Conservation (phyloP, 2,888 invertebrate species). For the Eristalis intricaria region DNA sequence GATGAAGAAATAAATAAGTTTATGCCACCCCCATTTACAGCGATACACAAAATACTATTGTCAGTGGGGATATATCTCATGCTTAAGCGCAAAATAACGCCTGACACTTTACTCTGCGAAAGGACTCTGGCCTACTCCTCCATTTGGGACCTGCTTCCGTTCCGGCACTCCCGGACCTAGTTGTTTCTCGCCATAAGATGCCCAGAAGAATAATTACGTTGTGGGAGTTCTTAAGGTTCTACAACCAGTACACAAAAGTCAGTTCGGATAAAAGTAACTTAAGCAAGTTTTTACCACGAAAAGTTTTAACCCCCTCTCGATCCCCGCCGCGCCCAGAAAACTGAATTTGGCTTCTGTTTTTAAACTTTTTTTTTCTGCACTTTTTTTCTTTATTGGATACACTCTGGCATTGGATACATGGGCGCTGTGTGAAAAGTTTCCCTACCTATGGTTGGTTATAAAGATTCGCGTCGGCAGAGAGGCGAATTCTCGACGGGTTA, state of each 20-base stretch:
- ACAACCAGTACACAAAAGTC: constrained; percentile 18
- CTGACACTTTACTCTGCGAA: constrained; percentile 22
- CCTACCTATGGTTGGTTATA: background rate
- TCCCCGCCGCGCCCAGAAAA: background rate
- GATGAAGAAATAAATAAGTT: background rate
- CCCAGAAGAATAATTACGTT: constrained; percentile 35
- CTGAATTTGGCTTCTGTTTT: constrained; percentile 21
- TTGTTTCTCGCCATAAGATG: constrained; percentile 8
- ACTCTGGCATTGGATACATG: constrained; percentile 23
- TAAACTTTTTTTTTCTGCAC: background rate
- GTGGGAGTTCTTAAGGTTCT: constrained; percentile 24
- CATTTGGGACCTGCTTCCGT: background rate
- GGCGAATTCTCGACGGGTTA: background rate
- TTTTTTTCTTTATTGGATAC: constrained; percentile 1
- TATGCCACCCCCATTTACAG: background rate
- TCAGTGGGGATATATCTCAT: constrained; percentile 27
- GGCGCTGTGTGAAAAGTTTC: constrained; percentile 2
- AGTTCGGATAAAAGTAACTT: constrained; percentile 35
- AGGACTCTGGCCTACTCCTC: background rate
- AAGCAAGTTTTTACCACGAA: constrained; percentile 34
- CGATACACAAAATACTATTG: constrained; percentile 24
- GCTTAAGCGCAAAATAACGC: constrained; percentile 17
- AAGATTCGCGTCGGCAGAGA: background rate
- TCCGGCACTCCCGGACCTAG: background rate
- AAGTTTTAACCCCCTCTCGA: constrained; percentile 20